Base-by-base conservation (phyloP, 2,888 invertebrate genomes). In the Lasioglossum pauxillum region DNA sequence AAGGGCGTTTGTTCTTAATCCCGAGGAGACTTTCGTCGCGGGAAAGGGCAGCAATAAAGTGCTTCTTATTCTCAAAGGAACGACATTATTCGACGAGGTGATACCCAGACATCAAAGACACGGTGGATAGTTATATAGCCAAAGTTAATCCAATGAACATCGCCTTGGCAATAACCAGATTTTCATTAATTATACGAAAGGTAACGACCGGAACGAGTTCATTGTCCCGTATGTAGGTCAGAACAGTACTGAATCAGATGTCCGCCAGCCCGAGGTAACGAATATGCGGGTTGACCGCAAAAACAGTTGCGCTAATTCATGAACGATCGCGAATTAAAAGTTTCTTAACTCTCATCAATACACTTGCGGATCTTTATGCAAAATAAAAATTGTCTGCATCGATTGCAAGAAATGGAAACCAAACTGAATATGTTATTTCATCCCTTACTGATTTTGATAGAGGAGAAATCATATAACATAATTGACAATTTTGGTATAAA, bases 151-250 rank as follows among this genome's bases (percentile, higher is more conserved):
- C 10, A 38, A 35, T 35, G n/a, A 38, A 69, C 69, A 69, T 8
- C 69, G 23, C 69, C 38, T 41, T 12, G 38, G 38, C 5, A 38
- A 69, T 69, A 69, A 69, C 38, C 69, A 69, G 12, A 69, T 69
- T 69, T 38, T 69, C 69, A 23, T 38, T 69, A 38, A 69, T 69
- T 41, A 38, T 38, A 10, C 38, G 23, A 69, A 12, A 38, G 23
- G 8, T 69, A 69, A 69, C 69, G 69, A 69, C 38, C 69, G 69
- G 38, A 69, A 69, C 38, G 38, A 69, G 69, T 41, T 69, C 69
- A n/a, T 38, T 69, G 69, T 41, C 69, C 69, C 38, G 35, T n/a
- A 69, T 69, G 69, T 69, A 69, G 69, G 69, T 69, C 69, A n/a
- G 38, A 38, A 38, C 69, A 23, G n/a, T 12, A 23, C 69, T 12